Percentiles rank a stretch among this genome's conserved stretches.
phyloP scores from a whole-genome alignment of 2,113 vertebrate species.

The Catagonus wagneri region DNA sequence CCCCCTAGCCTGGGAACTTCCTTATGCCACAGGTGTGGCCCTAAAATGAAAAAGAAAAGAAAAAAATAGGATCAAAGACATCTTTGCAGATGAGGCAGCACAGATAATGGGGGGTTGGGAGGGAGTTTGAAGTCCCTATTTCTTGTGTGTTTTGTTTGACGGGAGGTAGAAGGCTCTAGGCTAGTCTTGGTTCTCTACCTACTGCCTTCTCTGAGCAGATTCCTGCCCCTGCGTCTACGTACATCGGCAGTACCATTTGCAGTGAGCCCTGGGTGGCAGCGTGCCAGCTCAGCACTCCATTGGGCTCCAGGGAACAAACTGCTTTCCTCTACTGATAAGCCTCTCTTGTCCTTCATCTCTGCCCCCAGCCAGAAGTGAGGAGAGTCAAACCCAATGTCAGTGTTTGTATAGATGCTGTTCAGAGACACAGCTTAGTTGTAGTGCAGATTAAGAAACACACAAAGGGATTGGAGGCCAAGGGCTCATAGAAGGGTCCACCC shows the following conservation, averaged over 20 bases:
- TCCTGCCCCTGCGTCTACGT: not conserved
- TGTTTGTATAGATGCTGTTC: not conserved
- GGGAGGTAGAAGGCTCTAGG: not conserved
- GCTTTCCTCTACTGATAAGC: fast-evolving
- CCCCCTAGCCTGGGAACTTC: too few species aligned
- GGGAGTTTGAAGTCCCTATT: not conserved
- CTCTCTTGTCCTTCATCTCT: not conserved
- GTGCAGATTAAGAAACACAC: not conserved
- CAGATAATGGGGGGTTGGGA: not conserved
- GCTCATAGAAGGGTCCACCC: not conserved
- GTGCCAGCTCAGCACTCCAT: not conserved
- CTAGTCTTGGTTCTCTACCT: not conserved
- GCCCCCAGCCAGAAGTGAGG: not conserved
- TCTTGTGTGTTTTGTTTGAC: not conserved
- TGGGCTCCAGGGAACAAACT: not conserved
- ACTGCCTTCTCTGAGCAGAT: not conserved
- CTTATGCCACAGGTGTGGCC: too few species aligned
- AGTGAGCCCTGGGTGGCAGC: not conserved
- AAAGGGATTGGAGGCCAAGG: not conserved
- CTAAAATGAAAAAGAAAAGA: too few species aligned
- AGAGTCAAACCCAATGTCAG: not conserved
- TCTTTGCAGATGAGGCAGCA: not conserved
- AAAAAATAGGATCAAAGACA: too few species aligned
- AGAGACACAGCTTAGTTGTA: not conserved
- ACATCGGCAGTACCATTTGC: not conserved